Conservation (phyloP, 1,140 invertebrate genomes). For the Mesaphorura yosii region DNA sequence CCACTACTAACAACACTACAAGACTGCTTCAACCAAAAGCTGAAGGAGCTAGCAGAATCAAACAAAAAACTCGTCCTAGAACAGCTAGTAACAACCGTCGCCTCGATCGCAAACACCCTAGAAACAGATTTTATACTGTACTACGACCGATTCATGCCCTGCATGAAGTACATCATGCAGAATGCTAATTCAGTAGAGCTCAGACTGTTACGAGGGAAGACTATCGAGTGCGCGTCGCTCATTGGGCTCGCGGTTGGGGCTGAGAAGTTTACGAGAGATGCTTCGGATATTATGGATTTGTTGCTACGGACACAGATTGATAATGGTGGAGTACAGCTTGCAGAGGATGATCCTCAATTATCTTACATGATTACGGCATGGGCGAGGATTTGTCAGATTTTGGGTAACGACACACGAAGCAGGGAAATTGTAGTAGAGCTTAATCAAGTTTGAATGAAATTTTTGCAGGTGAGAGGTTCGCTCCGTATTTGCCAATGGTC, state of each 20-base stretch:
- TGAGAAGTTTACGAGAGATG: constrained; percentile 89
- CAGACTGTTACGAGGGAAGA: constrained; percentile 81
- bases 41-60: constrained; percentile 54
- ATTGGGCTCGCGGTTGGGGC: constrained; percentile 94
- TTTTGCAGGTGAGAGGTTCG: too few relatives aligned
- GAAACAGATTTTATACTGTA: constrained; percentile 84
- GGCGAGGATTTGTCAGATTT: constrained; percentile 96
- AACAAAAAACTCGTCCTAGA: constrained; percentile 87
- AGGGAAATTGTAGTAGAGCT: too few relatives aligned
- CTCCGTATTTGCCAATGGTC: constrained; percentile 91
- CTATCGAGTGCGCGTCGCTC: constrained; percentile 96
- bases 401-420: too few relatives aligned
- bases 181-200: constrained; percentile 80
- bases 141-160: constrained; percentile 49
- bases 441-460: too few relatives aligned
- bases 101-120: constrained; percentile 96
- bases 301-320: constrained; percentile 76
- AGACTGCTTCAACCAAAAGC: constrained; percentile 77
- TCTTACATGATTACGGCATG: constrained; percentile 97
- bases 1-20: constrained; percentile 85
- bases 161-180: constrained; percentile 92
- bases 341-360: constrained; percentile 93
- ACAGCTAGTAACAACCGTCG: constrained; percentile 96
- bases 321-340: constrained; percentile 51
- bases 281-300: constrained; percentile 92